Base-by-base conservation (phyloP, 1,140 invertebrate genomes). In the Macrosteles quadrilineatus region DNA sequence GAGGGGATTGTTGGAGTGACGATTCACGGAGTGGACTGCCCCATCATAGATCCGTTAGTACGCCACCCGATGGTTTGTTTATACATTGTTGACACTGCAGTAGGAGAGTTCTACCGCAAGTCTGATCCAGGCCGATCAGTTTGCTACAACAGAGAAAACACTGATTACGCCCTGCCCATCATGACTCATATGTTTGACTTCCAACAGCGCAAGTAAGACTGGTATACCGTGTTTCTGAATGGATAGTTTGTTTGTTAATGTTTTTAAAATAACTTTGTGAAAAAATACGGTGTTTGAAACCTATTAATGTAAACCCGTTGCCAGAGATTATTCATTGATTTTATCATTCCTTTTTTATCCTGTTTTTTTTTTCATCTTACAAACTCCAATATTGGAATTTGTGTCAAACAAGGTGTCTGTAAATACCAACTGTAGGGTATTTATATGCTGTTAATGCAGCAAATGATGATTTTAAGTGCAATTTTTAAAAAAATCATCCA, bases 51-150 rank as follows among this genome's bases (percentile, higher is more conserved):
- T 64, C 64, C 63, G 14, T 65, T 72, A 23, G 70, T 75, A 30
- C 69, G 64, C 65, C 76, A 76, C 65, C 76, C 76, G 6, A 69
- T 73, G 30, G 73, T 76, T 3, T 72, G 73, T 30, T 70, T 76
- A 12, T 68, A 76, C 66, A 64, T 76, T 17, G 36, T 76, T 2
- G 70, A 76, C 67, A 53, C 64, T 14, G 19, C 21, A 9, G 69
- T 71, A 1, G 74, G 75, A 4, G 68, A 73, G 40, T 75, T 75
- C 66, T 43, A 75, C 25, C 67, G 65, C 62, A 76, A 75, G 64
- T 74, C 64, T 6, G 36, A 69, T 29, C 17, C 32, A 21, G 40
- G 55, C 23, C 47, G 67, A 63, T 45, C 64, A n/a, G 74, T 73
- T 14, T 55, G 73, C 11, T 75, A 70, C 59, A 70, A 55, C 40